These are phyloP conservation scores for Stramonita haemastoma DNA, from an alignment of 2,888 invertebrate genomes.

Conservation along the genomic window DNA sequence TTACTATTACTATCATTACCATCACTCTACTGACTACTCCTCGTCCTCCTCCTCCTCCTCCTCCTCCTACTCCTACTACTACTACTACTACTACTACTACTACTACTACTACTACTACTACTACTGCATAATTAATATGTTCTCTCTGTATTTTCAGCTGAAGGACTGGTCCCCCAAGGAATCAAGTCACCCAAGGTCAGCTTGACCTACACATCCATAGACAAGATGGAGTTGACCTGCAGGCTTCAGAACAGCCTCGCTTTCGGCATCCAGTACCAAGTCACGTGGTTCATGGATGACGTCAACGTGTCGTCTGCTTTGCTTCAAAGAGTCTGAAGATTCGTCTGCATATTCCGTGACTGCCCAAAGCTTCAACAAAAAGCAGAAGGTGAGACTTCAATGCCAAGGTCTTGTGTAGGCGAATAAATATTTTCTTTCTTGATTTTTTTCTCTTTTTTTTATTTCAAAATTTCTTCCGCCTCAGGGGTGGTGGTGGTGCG, in stretches of 20 bases:
- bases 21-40: too few species aligned
- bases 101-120: too few species aligned
- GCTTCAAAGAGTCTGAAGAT: slow-evolving; percentile 37
- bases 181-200: slow-evolving; percentile 45
- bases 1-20: too few species aligned
- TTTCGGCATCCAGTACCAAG: slow-evolving; percentile 52
- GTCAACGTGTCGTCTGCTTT: slow-evolving; percentile 41
- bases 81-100: too few species aligned
- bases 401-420: too few species aligned
- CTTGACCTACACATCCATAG: slow-evolving; percentile 41
- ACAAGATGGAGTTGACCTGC: slow-evolving; percentile 49
- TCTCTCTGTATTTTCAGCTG: not conserved
- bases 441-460: too few species aligned
- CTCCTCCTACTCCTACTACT: too few species aligned
- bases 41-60: too few species aligned
- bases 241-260: slow-evolving; percentile 36
- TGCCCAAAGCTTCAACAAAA: slow-evolving; percentile 39
- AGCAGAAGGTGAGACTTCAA: slow-evolving; percentile 45
- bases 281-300: slow-evolving; percentile 54
- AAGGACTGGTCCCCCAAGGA: slow-evolving; percentile 46
- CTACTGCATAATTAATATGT: not conserved
- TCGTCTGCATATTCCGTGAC: slow-evolving; percentile 38
- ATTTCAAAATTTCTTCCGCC: too few species aligned
- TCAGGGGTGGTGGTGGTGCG: too few species aligned
- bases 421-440: too few species aligned